Conservation (phyloP, 2,113 vertebrate genomes). For the Cyanistes caeruleus region DNA sequence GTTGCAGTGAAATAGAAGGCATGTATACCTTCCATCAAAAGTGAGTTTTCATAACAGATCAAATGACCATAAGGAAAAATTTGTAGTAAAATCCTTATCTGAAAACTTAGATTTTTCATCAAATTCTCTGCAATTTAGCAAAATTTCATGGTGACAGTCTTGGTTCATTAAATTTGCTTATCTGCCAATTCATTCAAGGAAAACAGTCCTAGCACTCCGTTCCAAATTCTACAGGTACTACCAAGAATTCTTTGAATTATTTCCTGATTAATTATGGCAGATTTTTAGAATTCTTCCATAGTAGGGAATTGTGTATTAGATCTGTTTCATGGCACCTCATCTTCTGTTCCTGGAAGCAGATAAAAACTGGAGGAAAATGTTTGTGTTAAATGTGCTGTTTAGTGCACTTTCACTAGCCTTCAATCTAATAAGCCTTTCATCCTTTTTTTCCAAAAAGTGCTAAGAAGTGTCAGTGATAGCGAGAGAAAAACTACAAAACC, state of each 20-base stretch:
- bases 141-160: not conserved
- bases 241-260: not conserved
- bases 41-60: not conserved
- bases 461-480: not conserved
- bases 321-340: not conserved
- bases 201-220: not conserved
- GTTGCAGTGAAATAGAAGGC: not conserved
- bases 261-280: not conserved
- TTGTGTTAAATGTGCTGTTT: not conserved
- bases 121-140: not conserved
- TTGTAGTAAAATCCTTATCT: not conserved
- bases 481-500: not conserved
- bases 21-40: not conserved
- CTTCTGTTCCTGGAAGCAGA: not conserved
- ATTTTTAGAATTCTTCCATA: not conserved
- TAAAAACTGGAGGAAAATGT: not conserved
- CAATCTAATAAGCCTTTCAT: not conserved
- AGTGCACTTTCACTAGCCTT: not conserved
- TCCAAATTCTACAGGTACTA: not conserved
- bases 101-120: not conserved
- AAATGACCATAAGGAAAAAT: not conserved
- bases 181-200: not conserved
- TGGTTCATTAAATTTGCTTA: not conserved
- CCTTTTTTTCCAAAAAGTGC: not conserved
- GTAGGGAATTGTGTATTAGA: not conserved